These are phyloP conservation scores for Neoitamus cyanurus DNA, from an alignment of 2,888 invertebrate genomes.

Conservation along the genomic window DNA sequence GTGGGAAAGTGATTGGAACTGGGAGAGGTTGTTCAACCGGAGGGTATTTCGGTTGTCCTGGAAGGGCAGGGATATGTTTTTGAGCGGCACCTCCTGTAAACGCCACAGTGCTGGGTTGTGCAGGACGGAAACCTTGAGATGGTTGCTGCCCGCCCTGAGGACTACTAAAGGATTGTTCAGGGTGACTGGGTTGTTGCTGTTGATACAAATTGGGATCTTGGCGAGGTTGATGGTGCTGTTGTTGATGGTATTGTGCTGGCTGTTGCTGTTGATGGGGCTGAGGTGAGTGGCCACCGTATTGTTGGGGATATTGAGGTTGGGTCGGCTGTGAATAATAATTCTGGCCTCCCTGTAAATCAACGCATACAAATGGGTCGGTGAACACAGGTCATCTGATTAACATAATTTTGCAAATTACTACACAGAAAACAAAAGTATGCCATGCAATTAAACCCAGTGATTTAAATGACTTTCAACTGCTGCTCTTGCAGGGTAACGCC, in stretches of 20 bases:
- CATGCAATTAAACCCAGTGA: constrained; percentile 29
- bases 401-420: constrained; percentile 12
- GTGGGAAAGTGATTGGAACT: not conserved
- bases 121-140: not conserved
- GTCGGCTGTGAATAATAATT: constrained; percentile 54
- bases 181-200: constrained; percentile 60
- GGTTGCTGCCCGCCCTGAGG: not conserved
- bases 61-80: constrained; percentile 20
- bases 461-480: constrained; percentile 1
- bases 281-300: constrained; percentile 53
- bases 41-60: constrained; percentile 25
- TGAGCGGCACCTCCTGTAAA: constrained; percentile 40
- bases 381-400: constrained; percentile 10
- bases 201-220: constrained; percentile 56
- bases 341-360: constrained; percentile 58
- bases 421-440: constrained; percentile 19
- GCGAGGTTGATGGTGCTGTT: constrained; percentile 33
- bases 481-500: not conserved
- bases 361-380: constrained; percentile 13
- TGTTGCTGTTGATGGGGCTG: constrained; percentile 38
- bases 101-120: constrained; percentile 26
- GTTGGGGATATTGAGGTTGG: constrained; percentile 68
- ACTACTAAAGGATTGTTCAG: constrained; percentile 55
- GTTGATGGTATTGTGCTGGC: constrained; percentile 29
- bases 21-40: not conserved